Conservation (phyloP, 2,113 vertebrate genomes). For the Callipepla squamata region DNA sequence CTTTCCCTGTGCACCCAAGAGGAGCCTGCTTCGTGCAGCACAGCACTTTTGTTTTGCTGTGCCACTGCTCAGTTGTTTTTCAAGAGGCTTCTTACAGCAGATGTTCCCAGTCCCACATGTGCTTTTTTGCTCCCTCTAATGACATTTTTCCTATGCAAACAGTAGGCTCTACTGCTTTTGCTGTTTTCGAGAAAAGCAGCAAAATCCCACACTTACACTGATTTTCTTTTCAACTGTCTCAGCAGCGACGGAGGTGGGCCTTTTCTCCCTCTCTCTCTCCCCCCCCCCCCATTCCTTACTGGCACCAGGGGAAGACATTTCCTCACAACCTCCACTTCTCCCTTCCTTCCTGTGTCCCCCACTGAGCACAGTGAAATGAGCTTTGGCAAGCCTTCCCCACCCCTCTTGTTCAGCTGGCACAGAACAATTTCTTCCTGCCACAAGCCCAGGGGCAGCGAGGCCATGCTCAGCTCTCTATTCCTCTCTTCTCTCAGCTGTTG, state of each 20-base stretch:
- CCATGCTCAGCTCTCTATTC: background rate
- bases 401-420: background rate
- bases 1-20: background rate
- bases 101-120: conserved; percentile 75
- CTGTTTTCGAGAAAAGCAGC: conserved; percentile 43
- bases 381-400: background rate
- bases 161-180: conserved; percentile 70
- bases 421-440: background rate
- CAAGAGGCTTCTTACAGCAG: conserved; percentile 51
- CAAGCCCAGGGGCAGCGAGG: background rate
- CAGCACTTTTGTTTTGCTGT: background rate
- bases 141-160: conserved; percentile 74
- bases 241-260: conserved; percentile 33
- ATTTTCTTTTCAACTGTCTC: conserved; percentile 53
- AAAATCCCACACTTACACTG: conserved; percentile 34
- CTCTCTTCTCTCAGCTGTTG: background rate
- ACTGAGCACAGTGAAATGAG: background rate
- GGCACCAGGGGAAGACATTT: conserved; percentile 36
- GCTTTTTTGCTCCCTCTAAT: conserved; percentile 65
- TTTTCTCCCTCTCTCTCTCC: background rate
- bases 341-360: background rate
- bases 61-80: conserved; percentile 55
- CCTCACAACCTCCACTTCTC: background rate
- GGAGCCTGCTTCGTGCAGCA: background rate
- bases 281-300: background rate